phyloP scores from a whole-genome alignment of 2,797 vertebrate genomes.

The Alauda arvensis region DNA sequence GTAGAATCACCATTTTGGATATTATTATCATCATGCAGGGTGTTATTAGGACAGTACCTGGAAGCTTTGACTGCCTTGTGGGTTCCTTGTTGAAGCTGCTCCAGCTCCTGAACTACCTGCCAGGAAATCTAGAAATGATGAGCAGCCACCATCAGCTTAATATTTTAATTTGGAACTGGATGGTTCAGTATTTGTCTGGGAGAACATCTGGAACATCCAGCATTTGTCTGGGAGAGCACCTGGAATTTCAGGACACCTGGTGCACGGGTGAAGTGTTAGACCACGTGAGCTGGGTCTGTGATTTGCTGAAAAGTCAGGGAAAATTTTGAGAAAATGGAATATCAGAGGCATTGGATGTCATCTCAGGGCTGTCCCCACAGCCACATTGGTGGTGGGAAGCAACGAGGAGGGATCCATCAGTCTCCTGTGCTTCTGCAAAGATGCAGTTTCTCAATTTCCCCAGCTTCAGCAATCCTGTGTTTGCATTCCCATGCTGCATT shows the following conservation, averaged over 20 bases:
- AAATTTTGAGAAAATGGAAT: neutral
- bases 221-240: neutral
- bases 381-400: rapidly evolving
- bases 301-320: neutral
- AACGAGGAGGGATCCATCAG: rapidly evolving
- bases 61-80: neutral
- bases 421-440: neutral
- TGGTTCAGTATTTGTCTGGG: neutral
- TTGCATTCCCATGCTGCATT: neutral
- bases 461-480: neutral
- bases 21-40: neutral
- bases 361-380: neutral
- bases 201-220: neutral
- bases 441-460: neutral
- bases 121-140: neutral
- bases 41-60: neutral
- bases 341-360: neutral
- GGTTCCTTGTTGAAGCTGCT: neutral
- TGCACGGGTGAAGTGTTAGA: rapidly evolving
- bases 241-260: neutral
- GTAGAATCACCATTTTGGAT: neutral
- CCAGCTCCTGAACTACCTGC: rapidly evolving
- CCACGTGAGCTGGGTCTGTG: neutral
- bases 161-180: neutral
- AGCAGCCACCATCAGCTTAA: rapidly evolving